Base-by-base conservation (phyloP, 2,888 invertebrate genomes). In the Diloba caeruleocephala region DNA sequence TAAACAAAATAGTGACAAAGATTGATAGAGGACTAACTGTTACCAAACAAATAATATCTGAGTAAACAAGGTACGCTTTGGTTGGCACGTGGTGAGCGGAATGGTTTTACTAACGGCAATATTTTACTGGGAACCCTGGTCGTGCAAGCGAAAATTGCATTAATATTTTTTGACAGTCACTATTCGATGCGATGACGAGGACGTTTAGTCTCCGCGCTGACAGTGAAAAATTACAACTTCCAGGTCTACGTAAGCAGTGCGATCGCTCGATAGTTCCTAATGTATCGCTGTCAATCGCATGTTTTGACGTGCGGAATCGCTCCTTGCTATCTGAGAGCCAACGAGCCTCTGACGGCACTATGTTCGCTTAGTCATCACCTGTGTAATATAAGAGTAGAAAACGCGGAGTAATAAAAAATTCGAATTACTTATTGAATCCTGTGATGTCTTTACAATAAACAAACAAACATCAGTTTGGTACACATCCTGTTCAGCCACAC, bases 281-380 rank as follows among this genome's bases (percentile, higher is more conserved):
- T 91, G 90, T 90, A 90, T 88, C 74, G 91, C 89, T 88, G 90
- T 90, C 92, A 90, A 90, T 92, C 87, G 87, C 81, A 79, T 85
- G 84, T 87, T 89, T 89, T 90, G 90, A 91, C 88, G 86, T 82
- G 78, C 81, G 78, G 84, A 89, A 89, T 89, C 88, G 86, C 85
- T 88, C 81, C 81, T 82, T 82, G 80, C 82, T 80, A 85, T 85
- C 84, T 81, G 59, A 77, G 76, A 76, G 75, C 66, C 70, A 57
- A 60, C 66, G 57, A 75, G 74, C 64, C 69, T 69, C 65, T 65
- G 62, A 71, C 76, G 70, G 70, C 76, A 76, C 75, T 78, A 82
- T 61, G 69, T 74, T 76, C 76, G 83, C 83, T 82, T 86, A 87
- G 83, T 88, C 88, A 89, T 83, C 78, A 75, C 57, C 58, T 61